phyloP scores from a whole-genome alignment of 2,888 invertebrate species.

The Meganola albula region DNA sequence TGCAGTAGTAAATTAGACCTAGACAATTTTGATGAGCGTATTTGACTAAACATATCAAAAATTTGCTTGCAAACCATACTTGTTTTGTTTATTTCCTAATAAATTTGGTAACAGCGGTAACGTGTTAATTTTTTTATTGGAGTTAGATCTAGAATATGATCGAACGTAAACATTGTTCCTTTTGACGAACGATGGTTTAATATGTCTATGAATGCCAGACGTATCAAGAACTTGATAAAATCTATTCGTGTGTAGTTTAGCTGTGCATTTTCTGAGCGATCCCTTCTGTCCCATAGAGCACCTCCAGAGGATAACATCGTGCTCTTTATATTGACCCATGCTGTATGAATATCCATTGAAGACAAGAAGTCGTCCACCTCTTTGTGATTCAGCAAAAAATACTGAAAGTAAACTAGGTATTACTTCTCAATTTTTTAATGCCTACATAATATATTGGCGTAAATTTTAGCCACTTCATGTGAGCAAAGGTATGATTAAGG shows the following conservation, averaged over 20 bases:
- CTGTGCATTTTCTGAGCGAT: slow-evolving; percentile 42
- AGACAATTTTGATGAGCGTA: too few species aligned
- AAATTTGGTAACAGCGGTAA: too few species aligned
- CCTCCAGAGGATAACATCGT: slow-evolving; percentile 41
- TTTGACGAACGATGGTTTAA: slow-evolving; percentile 40
- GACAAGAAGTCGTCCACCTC: slow-evolving; percentile 46
- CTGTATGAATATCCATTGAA: slow-evolving; percentile 45
- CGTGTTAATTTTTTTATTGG: too few species aligned
- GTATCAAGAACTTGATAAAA: slow-evolving; percentile 30
- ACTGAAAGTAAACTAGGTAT: slow-evolving; percentile 39
- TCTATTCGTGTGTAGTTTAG: slow-evolving; percentile 40
- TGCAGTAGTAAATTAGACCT: too few species aligned
- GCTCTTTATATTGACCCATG: slow-evolving; percentile 20
- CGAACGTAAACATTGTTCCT: slow-evolving; percentile 31
- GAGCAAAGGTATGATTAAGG: slow-evolving; percentile 2
- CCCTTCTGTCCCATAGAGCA: slow-evolving; percentile 51
- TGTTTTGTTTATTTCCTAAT: too few species aligned
- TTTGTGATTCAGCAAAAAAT: slow-evolving; percentile 45
- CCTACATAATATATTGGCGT: not conserved
- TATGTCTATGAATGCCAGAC: slow-evolving; percentile 37
- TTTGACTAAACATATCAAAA: too few species aligned
- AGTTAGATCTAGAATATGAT: too few species aligned
- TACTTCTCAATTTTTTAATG: slow-evolving; percentile 5
- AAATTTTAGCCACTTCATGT: not conserved
- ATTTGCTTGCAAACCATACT: too few species aligned